Evolutionary conservation across 2,113 vertebrate species (phyloP).

Genomic region (Cinclus mexicanus): DNA sequence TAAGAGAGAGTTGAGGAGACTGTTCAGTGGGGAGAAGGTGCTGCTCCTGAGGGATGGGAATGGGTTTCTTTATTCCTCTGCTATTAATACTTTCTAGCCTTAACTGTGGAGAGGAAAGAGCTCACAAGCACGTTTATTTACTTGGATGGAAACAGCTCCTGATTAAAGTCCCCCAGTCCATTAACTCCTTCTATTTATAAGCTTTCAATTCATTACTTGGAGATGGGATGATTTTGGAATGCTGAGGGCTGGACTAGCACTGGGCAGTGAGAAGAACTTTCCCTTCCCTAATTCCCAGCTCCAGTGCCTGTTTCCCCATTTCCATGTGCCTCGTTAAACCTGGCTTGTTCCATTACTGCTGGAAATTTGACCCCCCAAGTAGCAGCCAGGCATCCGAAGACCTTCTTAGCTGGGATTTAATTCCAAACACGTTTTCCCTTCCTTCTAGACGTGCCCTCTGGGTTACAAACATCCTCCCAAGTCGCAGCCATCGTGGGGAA

Average conservation of each 20-base stretch:
- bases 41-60: not conserved
- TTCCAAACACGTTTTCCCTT: not conserved
- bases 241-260: not conserved
- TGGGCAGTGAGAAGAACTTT: not conserved
- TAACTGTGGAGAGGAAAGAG: not conserved
- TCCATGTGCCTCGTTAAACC: not conserved
- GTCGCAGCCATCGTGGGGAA: constrained; percentile 73
- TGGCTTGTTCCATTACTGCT: not conserved
- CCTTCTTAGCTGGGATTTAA: not conserved
- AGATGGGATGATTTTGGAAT: not conserved
- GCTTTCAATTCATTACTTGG: not conserved
- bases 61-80: not conserved
- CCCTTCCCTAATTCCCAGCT: not conserved
- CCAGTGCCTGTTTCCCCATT: not conserved
- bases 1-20: not conserved
- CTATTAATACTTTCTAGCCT: not conserved
- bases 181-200: not conserved
- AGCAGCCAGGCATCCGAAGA: not conserved
- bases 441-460: constrained; percentile 72
- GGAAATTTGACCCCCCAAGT: not conserved
- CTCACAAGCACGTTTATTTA: not conserved
- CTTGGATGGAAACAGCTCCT: not conserved
- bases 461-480: constrained; percentile 67
- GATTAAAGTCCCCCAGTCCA: not conserved
- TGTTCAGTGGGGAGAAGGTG: not conserved